Evolutionary conservation across 1,140 invertebrate species (phyloP), one percentile per base, ranked within the genome.

Genomic region (Drosophila repletoides): DNA sequence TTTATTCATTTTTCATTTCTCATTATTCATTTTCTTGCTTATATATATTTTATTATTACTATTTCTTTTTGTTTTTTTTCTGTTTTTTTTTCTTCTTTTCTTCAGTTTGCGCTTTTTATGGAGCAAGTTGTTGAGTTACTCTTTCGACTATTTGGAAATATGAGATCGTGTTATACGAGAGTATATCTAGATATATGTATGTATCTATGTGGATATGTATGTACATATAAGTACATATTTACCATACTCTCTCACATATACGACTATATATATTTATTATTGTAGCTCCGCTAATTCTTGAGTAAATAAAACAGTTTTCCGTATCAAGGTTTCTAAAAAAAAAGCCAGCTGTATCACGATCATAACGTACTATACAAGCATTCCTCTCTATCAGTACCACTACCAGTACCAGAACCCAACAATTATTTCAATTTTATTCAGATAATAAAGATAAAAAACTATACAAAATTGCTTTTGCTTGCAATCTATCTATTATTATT

Each of bases 1-100:
- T 60, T 71, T 75, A 51, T 51, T 51, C 38, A 28, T 59, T 34
- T 31, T 38, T 10, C 33, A 34, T 59, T 64, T 38, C 31, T 61
- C 76, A 71, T 65, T 46, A 68, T 75, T 72, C 59, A 53, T 68
- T 56, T 58, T 74, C 14, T n/a, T n/a, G n/a, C n/a, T n/a, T n/a
- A n/a, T n/a, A n/a, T n/a, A n/a, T n/a, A n/a, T n/a, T n/a, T n/a
- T n/a, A n/a, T 51, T 63, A 67, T 48, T 48, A 61, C n/a, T n/a
- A n/a, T n/a, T 73, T 52, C 52, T 29, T 76, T 45, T 59, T 71
- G 28, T 43, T 46, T 48, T 41, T 36, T 45, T 14, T 43, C 69
- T 63, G 14, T 6, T 75, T 76, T 45, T 51, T 4, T 52, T 56
- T 48, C 24, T 53, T 34, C 26, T 29, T 45, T 52, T 53, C 40